Evolutionary conservation across 2,797 vertebrate genomes (phyloP).

Genomic region (Acanthurus lineatus): DNA sequence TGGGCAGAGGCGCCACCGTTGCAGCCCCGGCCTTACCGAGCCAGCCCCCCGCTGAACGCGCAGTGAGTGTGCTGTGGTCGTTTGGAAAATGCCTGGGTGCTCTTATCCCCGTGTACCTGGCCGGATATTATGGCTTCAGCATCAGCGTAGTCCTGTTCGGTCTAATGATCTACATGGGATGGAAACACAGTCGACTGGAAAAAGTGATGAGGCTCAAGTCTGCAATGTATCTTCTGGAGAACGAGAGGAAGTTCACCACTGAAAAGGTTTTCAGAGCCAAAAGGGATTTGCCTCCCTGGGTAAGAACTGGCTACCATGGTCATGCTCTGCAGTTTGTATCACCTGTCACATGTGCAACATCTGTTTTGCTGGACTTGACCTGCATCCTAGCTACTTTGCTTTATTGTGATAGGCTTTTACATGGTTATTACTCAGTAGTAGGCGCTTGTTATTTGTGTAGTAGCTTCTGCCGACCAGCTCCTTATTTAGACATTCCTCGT

Average conservation of each 20-base stretch:
- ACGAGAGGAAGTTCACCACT: constrained; percentile 81
- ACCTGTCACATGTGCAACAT: constrained; percentile 42
- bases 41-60: constrained; percentile 74
- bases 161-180: constrained; percentile 86
- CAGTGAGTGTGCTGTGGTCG: constrained; percentile 81
- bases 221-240: constrained; percentile 85
- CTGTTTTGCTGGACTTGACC: constrained; percentile 17
- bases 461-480: constrained; percentile 32
- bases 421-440: background rate
- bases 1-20: constrained; percentile 39
- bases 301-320: constrained; percentile 65
- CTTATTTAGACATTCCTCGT: constrained; percentile 77
- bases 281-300: constrained; percentile 86
- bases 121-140: constrained; percentile 87
- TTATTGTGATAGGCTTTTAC: background rate
- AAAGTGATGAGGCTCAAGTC: constrained; percentile 82
- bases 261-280: constrained; percentile 75
- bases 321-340: constrained; percentile 21
- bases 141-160: constrained; percentile 82
- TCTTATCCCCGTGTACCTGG: constrained; percentile 87
- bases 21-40: constrained; percentile 62
- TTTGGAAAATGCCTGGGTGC: constrained; percentile 85
- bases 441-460: background rate
- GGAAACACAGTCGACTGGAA: constrained; percentile 84
- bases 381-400: constrained; percentile 12